Evolutionary conservation across 2,113 vertebrate species (phyloP).

Genomic region (Psilopogon haemacephalus): DNA sequence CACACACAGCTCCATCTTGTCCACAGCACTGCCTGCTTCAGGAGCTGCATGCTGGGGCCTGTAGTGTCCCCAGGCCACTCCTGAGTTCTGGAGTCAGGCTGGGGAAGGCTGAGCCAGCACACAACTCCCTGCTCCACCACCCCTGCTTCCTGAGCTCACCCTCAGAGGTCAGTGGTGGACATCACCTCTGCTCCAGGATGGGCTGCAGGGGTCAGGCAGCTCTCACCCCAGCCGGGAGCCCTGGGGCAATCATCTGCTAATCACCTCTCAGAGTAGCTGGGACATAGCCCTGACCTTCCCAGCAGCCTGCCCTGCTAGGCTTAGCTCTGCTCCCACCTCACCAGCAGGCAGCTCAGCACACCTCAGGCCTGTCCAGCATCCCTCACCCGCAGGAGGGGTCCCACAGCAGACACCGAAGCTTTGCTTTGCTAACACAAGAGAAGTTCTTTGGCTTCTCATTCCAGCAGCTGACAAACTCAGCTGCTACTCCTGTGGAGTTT

Average conservation of each 20-base stretch:
- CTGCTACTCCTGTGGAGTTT: neutral
- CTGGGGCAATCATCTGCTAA: neutral
- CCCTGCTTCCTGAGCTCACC: accelerated
- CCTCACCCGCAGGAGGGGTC: accelerated
- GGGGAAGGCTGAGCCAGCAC: neutral
- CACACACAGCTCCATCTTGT: neutral
- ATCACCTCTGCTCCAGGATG: accelerated
- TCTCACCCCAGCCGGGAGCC: neutral
- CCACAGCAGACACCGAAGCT: neutral
- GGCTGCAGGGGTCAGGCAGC: accelerated
- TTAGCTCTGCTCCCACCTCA: accelerated
- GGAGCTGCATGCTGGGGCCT: neutral
- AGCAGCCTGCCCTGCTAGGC: accelerated
- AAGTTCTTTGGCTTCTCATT: conserved; percentile 7
- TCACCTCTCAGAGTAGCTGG: neutral
- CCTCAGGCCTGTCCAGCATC: neutral
- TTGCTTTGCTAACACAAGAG: neutral
- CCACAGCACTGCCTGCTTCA: neutral
- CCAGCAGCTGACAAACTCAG: conserved; percentile 10
- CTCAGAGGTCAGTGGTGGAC: neutral
- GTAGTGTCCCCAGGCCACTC: neutral
- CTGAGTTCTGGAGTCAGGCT: neutral
- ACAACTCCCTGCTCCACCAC: neutral
- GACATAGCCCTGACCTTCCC: accelerated
- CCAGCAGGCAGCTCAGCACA: accelerated